Base-by-base conservation (phyloP, 2,113 vertebrate species). In the Osmerus eperlanus region DNA sequence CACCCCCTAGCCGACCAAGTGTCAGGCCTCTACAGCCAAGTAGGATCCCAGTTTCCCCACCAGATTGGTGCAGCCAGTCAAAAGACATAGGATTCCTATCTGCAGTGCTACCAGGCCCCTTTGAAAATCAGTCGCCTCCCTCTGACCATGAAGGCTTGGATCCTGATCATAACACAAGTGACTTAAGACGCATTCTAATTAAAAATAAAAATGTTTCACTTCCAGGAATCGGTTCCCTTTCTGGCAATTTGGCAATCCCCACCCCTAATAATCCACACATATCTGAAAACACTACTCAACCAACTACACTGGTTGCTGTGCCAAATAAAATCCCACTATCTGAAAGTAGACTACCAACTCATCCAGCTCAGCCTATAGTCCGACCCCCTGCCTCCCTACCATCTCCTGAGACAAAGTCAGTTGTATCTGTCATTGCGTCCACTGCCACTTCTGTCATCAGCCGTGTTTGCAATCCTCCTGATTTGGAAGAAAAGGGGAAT, bases 361-460 rank as follows among this genome's bases (percentile, higher is more conserved):
- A 89, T 81, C 73, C 88, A 41, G 73, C 65, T n/a, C 78, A 80
- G 13, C 77, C 89, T 5, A 51, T 90, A 70, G 86, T 89, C 68
- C 86, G 90, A 70, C 77, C 89, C 41, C 82, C 87, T 65, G 71
- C 87, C 19, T 85, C 89, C 0, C 79, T 89, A 16, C 82, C 87
- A 1, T 87, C 88, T 16, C 79, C 92, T 0, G 97, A 99, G 88
- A 90, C 91, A 0, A 94, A 91, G 65, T 88, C 93, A 3, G 90
- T 92, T 0, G 93, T 92, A 78, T 93, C 96, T 0, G 95, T 96
- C 60, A 95, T 99, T 56, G 92, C 97, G 55, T 96, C 96, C 66
- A 97, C 97, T 83, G 95, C 93, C 11, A 96, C 95, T 0, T 98
- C 97, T 2, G 97, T 99, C 1, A 99, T 99, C 56, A 99, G 96